phyloP scores from a whole-genome alignment of 2,888 invertebrate genomes.

The Phragmatobia fuliginosa region DNA sequence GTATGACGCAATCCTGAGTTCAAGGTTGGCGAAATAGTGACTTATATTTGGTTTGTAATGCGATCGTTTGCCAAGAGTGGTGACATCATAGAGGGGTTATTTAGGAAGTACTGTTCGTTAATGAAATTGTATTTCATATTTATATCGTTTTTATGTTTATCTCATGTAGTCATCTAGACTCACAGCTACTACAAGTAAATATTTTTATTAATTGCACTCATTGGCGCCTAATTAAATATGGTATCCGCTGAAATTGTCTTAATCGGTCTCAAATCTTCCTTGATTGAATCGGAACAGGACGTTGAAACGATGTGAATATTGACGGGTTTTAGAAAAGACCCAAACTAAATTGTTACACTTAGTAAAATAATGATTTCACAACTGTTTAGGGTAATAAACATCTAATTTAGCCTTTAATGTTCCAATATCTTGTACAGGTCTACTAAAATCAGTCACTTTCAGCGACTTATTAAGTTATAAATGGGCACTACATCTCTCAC shows the following conservation, averaged over 20 bases:
- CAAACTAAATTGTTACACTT: background rate
- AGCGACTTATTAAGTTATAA: conserved; percentile 15
- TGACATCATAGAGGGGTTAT: background rate
- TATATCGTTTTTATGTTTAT: background rate
- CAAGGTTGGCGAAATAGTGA: background rate
- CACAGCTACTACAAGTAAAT: background rate
- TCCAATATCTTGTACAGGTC: background rate
- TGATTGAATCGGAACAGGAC: background rate
- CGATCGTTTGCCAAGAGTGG: background rate
- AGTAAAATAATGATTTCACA: background rate
- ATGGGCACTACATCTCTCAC: conserved; percentile 22
- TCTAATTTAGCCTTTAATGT: background rate
- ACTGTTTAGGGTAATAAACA: background rate
- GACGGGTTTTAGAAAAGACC: background rate
- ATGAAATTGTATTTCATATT: background rate
- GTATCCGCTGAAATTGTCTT: background rate
- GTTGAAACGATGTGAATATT: background rate
- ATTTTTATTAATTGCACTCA: background rate
- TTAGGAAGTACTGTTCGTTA: background rate
- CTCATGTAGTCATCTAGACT: background rate
- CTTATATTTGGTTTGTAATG: background rate
- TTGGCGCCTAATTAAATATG: background rate
- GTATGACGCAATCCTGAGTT: background rate
- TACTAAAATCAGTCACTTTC: conserved; percentile 3
- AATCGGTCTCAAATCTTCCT: background rate